Base-by-base conservation (phyloP, 2,113 vertebrate species). In the Sceloporus tristichus region DNA sequence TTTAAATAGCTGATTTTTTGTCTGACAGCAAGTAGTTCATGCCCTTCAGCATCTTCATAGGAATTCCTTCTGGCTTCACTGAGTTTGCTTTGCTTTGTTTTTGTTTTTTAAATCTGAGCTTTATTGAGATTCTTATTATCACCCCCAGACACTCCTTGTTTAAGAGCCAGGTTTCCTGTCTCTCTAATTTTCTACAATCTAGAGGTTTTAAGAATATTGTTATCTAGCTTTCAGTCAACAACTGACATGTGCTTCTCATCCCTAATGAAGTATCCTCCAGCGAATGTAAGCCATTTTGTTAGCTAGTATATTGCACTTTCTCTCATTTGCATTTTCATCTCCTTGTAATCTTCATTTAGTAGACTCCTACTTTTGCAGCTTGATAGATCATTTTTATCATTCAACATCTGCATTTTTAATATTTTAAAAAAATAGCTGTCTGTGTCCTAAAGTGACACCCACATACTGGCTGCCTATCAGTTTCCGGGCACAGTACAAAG, bases 161-260 rank as follows among this genome's bases (percentile, higher is more conserved):
- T 83, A 71, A 40, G 3, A 53, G 40, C 42, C 66, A 54, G 27
- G 23, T 40, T 8, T 34, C 18, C 29, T 34, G 8, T 10, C 40
- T 5, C 7, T 48, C 82, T 71, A 25, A 54, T 82, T 68, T 82
- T 27, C 65, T 70, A 29, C 13, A 82, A 5, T 48, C 23, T 68
- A 8, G 10, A 68, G 25, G 56, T 82, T 68, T 48, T 29, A 82
- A 70, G 65, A 70, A 65, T 82, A 70, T 83, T 83, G 42, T 66
- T 27, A 83, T 83, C 66, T 48, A 48, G 23, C 65, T 83, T 42
- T 13, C 81, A 48, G 42, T 83, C 81, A 83, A 83, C 65, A 53
- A 29, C 40, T 82, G 25, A 10, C 80, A 70, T 70, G 42, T 68
- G 65, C n/a, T 42, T 83, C 40, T 70, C 66, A 83, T n/a, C 25